Base-by-base conservation (phyloP, 2,113 vertebrate species). In the Phrynosoma blainvillii region DNA sequence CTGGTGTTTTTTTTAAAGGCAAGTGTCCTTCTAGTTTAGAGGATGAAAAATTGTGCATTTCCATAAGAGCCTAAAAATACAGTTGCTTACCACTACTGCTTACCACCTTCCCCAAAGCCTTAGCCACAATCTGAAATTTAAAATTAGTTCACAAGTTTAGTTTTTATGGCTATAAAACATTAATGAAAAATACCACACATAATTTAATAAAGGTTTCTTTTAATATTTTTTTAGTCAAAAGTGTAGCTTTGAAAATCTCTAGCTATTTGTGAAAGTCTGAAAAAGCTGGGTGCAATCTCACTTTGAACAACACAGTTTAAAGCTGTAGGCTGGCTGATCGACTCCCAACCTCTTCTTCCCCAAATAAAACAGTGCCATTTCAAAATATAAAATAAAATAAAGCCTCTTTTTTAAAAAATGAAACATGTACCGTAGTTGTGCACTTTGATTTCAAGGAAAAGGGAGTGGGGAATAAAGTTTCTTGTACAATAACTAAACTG, bases 221-320 rank as follows among this genome's bases (percentile, higher is more conserved):
- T 97, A 97, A 96, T 97, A 96, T 94, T 84, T 90, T 90, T 96
- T 95, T 96, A 93, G 92, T 95, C 92, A 94, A 95, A 97, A 96
- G 92, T 90, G 95, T 93, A 95, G 95, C 92, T 95, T 93, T 94
- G 94, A 97, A 96, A 95, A 96, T 85, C 86, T 94, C 93, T 96
- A 95, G 91, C 93, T 95, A 92, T 78, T 87, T 90, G 90, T 95
- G 96, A 95, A 95, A 95, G 93, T 88, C 89, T 90, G 94, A 93
- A 94, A 86, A 92, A 93, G 94, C 92, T 91, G 90, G 87, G 93
- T 92, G 92, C 16, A 0, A 88, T 89, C 89, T 91, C 86, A 88
- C 92, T 91, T 80, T 78, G 89, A 90, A 89, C 84, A 91, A 62
- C 36, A 87, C 52, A 36, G 36, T 82, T 84, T 93, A 87, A 93